Percentiles rank a stretch among this genome's conserved stretches.
Conservation (phyloP, 2,888 invertebrate species). For the Drosophila seclusa region DNA sequence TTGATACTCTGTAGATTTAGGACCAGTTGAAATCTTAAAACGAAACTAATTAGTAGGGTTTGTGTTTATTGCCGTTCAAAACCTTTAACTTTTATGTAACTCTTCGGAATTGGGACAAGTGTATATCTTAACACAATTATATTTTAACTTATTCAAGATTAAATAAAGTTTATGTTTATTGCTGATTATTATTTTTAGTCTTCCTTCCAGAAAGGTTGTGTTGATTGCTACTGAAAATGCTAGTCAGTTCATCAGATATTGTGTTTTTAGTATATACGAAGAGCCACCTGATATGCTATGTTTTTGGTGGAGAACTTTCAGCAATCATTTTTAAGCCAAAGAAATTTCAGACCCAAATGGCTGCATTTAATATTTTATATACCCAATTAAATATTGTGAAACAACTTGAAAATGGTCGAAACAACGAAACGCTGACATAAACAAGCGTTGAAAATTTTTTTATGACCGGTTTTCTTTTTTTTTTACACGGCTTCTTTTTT, state of each 20-base stretch:
- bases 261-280: background rate
- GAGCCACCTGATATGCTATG: background rate
- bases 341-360: background rate
- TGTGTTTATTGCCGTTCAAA: background rate
- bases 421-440: conserved; percentile 45
- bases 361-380: conserved; percentile 36
- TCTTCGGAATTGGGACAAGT: no score
- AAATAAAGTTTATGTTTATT: background rate
- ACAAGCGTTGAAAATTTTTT: conserved; percentile 76
- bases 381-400: conserved; percentile 27
- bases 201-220: background rate
- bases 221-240: background rate
- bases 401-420: conserved; percentile 30
- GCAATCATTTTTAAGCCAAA: background rate
- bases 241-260: background rate
- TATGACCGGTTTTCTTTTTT: conserved; percentile 54
- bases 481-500: background rate
- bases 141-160: no score
- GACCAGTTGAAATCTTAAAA: background rate
- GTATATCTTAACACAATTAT: background rate
- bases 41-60: background rate
- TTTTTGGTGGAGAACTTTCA: background rate
- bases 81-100: no score
- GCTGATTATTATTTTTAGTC: background rate
- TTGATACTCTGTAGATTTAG: conserved; percentile 8